Evolutionary conservation across 2,888 invertebrate genomes (phyloP).

Genomic region (Gibbula magus): DNA sequence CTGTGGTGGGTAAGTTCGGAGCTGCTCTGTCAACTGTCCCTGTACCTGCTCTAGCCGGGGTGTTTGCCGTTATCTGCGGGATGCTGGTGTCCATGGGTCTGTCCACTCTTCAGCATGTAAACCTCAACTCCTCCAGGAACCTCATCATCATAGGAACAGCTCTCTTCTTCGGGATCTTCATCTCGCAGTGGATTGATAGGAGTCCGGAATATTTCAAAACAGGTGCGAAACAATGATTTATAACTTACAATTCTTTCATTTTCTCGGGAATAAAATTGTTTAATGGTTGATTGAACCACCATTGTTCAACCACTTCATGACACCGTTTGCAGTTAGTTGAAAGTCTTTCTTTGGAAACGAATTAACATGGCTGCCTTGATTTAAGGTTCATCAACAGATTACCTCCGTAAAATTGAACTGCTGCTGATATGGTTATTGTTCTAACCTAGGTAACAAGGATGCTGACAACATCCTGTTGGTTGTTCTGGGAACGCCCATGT

Average conservation of each 20-base stretch:
- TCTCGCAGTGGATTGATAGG: not conserved
- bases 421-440: no score
- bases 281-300: not conserved
- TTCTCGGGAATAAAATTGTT: not conserved
- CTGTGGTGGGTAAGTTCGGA: conserved; percentile 42
- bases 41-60: conserved; percentile 36
- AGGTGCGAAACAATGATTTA: no score
- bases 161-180: not conserved
- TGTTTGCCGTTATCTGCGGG: not conserved
- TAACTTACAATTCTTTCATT: not conserved
- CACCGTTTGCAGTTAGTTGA: no score
- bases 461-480: no score
- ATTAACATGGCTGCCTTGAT: no score
- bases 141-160: not conserved
- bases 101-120: not conserved
- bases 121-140: conserved; percentile 12
- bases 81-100: not conserved
- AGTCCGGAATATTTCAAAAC: not conserved
- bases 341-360: no score
- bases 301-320: no score
- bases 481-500: no score
- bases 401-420: no score
- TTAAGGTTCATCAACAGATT: no score
- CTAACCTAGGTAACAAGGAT: no score
- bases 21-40: conserved; percentile 46